Conservation (phyloP, 1,140 invertebrate species). For the Penaeus chinensis region DNA sequence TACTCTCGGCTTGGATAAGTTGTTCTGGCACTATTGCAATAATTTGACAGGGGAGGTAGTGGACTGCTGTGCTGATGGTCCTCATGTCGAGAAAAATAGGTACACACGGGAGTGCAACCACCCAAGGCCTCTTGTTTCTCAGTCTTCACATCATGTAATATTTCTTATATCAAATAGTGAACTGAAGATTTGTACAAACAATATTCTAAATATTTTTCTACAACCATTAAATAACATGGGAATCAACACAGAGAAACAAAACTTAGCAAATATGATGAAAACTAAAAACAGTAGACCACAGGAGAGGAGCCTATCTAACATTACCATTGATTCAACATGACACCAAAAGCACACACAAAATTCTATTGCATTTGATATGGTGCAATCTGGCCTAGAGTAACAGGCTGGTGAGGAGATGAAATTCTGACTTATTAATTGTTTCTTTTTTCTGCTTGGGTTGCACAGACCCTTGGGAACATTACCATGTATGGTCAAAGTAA, state of each 20-base stretch:
- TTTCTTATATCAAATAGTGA: neutral
- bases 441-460: too few relatives aligned
- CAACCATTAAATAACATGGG: too few relatives aligned
- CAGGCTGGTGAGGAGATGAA: neutral
- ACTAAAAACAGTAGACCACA: neutral
- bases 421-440: too few relatives aligned
- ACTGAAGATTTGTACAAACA: too few relatives aligned
- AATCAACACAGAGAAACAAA: neutral
- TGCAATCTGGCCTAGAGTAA: constrained; percentile 30
- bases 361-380: constrained; percentile 37
- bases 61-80: constrained; percentile 39
- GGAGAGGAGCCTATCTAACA: neutral
- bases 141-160: neutral
- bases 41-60: constrained; percentile 38
- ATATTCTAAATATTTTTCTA: too few relatives aligned
- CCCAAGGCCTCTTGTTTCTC: neutral
- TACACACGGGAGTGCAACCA: neutral
- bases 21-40: constrained; percentile 42
- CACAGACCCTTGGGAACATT: too few relatives aligned
- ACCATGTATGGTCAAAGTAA: too few relatives aligned
- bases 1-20: constrained; percentile 32
- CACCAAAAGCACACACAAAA: constrained; percentile 50
- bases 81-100: constrained; percentile 27
- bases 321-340: constrained; percentile 30
- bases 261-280: neutral